Base-by-base conservation (phyloP, 2,888 invertebrate genomes). In the Galerucella calmariensis region DNA sequence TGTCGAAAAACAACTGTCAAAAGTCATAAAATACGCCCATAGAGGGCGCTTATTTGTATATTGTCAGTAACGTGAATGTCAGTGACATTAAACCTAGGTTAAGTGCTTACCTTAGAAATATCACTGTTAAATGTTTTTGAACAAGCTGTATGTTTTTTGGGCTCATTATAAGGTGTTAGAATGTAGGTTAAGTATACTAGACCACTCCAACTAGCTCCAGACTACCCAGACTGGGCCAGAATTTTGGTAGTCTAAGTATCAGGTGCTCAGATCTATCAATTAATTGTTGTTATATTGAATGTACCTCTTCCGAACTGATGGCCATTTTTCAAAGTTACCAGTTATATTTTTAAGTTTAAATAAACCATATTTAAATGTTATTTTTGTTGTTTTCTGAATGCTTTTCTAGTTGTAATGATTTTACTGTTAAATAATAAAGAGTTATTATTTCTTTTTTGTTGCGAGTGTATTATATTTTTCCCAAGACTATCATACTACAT, bases 251-350 rank as follows among this genome's bases (percentile, higher is more conserved):
- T 83, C 82, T 84, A 83, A 82, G 81, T 84, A 84, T 85, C 85
- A 85, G 85, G 85, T 86, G 85, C 86, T 86, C 85, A 86, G 84
- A 85, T 83, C 85, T 86, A 84, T 86, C 84, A 85, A 84, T 85
- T 85, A 84, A 84, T 83, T 84, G 85, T 86, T 85, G 84, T 86
- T 86, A 84, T 79, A 83, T 84, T 85, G 82, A 82, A 84, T 85
- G 85, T 85, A 85, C 83, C 84, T 84, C 80, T 79, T 79, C 77
- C 78, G 81, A 83, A 84, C 83, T 85, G 85, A 84, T 84, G 83
- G 85, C 72, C 81, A 81, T 83, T 82, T 82, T 79, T 69, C 46
- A 65, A 65, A 35, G 62, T 62, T 62, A 35, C 12, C 41, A 10
- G 35, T 62, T 62, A 62, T 12, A 41, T 62, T n/a, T 20, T 62